Evolutionary conservation across 2,888 invertebrate genomes (phyloP).

Genomic region (Actias luna): DNA sequence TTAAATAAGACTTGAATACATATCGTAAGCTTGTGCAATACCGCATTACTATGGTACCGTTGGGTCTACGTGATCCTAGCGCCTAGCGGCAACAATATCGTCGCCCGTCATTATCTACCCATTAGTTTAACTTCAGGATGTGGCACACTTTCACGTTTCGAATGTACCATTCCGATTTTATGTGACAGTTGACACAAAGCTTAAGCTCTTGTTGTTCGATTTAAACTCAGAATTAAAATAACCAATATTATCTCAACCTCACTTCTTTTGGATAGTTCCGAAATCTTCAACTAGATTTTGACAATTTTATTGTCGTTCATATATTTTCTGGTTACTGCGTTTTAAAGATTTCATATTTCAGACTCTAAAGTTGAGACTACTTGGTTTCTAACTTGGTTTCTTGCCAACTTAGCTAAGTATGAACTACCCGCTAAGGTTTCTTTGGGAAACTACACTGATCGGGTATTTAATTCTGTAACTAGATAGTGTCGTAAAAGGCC

Average conservation of each 20-base stretch:
- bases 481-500: no score
- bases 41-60: conserved; percentile 50
- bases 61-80: conserved; percentile 70
- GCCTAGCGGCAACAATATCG: conserved; percentile 52
- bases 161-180: conserved; percentile 38
- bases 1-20: conserved; percentile 62
- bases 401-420: no score
- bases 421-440: no score
- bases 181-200: conserved; percentile 19
- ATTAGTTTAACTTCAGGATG: conserved; percentile 65
- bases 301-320: not conserved
- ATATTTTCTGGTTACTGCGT: no score
- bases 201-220: not conserved
- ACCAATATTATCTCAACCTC: not conserved
- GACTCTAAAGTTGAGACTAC: no score
- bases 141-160: conserved; percentile 58
- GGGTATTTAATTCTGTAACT: no score
- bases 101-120: conserved; percentile 58
- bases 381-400: no score
- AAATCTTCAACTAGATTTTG: not conserved
- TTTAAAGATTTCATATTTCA: no score
- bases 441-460: no score
- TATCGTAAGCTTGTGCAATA: conserved; percentile 30
- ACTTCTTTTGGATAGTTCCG: no score
- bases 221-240: not conserved